Evolutionary conservation across 2,113 vertebrate species (phyloP).

Genomic region (Mastomys natalensis): DNA sequence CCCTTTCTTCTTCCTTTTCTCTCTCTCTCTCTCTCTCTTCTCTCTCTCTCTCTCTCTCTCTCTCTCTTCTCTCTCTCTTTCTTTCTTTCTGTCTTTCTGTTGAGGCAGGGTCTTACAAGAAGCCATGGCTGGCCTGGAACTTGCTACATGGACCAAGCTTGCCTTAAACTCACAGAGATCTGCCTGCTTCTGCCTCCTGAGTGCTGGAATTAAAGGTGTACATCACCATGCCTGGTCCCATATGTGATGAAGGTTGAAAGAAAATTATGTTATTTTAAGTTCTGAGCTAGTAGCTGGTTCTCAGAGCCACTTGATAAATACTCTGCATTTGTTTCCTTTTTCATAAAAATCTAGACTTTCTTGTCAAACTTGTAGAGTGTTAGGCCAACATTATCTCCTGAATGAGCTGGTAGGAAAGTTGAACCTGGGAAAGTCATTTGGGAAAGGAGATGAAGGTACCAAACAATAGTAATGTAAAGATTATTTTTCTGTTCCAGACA

Average conservation of each 20-base stretch:
- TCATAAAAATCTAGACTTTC: background rate
- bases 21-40: too few species aligned
- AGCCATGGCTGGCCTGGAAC: background rate
- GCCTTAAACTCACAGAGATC: background rate
- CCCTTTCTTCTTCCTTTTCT: too few species aligned
- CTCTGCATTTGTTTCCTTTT: background rate
- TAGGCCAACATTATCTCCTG: background rate
- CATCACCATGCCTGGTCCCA: background rate
- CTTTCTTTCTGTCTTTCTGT: background rate
- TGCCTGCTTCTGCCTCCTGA: background rate
- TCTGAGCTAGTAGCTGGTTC: background rate
- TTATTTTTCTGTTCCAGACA: background rate
- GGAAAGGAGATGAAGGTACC: background rate
- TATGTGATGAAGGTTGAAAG: background rate
- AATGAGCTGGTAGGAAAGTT: background rate
- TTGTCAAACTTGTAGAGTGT: background rate
- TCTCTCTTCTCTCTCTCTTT: rapidly evolving
- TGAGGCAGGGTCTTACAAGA: background rate
- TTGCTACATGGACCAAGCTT: background rate
- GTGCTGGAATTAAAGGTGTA: background rate
- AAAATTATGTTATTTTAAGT: background rate
- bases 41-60: too few species aligned
- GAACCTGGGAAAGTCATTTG: background rate
- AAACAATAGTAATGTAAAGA: background rate
- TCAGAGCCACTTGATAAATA: slow-evolving; percentile 10